Evolutionary conservation across 2,888 invertebrate genomes (phyloP).

Genomic region (Digitonthophagus gazella): DNA sequence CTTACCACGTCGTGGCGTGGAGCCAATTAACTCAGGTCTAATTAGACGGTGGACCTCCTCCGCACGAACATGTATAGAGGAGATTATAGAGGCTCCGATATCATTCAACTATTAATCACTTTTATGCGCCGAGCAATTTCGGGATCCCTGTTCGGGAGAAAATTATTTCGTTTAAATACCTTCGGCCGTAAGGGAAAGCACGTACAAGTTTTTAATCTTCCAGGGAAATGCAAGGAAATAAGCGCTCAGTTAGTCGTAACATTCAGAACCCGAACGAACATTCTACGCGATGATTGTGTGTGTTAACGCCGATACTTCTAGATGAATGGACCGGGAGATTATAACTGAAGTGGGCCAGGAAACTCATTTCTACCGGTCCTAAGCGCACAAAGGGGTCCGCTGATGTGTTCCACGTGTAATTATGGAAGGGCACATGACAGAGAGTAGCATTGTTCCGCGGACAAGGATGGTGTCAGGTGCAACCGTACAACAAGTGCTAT

Average conservation of each 20-base stretch:
- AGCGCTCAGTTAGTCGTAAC: too few relatives aligned
- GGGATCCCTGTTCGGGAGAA: constrained; percentile 2
- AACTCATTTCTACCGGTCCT: neutral
- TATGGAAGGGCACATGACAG: neutral
- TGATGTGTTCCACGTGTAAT: neutral
- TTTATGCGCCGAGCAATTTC: constrained; percentile 14
- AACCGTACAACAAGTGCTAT: constrained; percentile 17
- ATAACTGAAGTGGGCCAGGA: neutral
- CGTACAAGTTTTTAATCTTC: constrained; percentile 17
- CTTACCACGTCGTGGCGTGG: constrained; percentile 25
- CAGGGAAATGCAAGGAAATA: too few relatives aligned
- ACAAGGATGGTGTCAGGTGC: constrained; percentile 13
- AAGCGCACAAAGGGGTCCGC: neutral
- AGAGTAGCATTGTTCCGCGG: neutral
- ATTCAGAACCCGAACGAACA: neutral
- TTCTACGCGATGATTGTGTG: neutral
- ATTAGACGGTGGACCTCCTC: constrained; percentile 31
- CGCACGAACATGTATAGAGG: constrained; percentile 25
- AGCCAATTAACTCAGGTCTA: constrained; percentile 33
- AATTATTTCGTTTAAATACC: constrained; percentile 9
- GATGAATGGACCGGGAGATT: neutral
- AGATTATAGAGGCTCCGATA: constrained; percentile 15
- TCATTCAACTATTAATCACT: constrained; percentile 18
- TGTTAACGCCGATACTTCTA: neutral
- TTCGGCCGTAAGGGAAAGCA: neutral